Evolutionary conservation across 2,888 invertebrate species (phyloP), one percentile per base, ranked within the genome.

Genomic region (Chorisops tibialis): DNA sequence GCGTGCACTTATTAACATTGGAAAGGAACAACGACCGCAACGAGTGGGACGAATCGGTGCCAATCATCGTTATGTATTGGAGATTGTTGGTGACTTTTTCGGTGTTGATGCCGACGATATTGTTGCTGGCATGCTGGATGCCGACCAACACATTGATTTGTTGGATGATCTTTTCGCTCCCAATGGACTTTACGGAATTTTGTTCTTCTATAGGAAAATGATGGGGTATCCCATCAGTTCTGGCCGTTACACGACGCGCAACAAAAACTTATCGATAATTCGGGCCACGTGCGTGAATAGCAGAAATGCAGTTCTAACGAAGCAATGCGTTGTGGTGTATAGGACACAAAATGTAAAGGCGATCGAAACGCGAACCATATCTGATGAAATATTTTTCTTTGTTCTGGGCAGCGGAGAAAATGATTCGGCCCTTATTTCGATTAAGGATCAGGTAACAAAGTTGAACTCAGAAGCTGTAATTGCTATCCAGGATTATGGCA

Each of bases 61-160:
- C 9, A 73, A 71, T 64, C 87, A 89, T 71, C 81, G 86, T 65
- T 86, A 86, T 73, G 76, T 91, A 1, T 75, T 91, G 64, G 87
- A 88, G 69, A 82, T 85, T 72, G 84, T 85, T 30, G 85, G 86
- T 7, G 77, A 81, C 56, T 87, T 90, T 65, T 86, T 87, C 63
- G 81, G 87, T 5, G 79, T 84, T 58, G 91, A 91, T 72, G 81
- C 82, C 18, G 85, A 87, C 58, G 75, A 81, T 65, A 82, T 86
- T 63, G 75, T 89, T 7, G 89, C 89, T 62, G 89, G 88, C 52
- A 80, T 89, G 4, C 81, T 83, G 59, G 93, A 93, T 74, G 82
- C 83, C 49, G 84, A 85, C 61, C 72, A 79, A 59, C 83, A 86
- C 69, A 75, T 88, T 1, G 82, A 85, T 9, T 71, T 83, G 18